A percentile compares a stretch with the other conserved stretches of the same genome.
Conservation (phyloP, 2,797 vertebrate species). For the Malurus splendens region DNA sequence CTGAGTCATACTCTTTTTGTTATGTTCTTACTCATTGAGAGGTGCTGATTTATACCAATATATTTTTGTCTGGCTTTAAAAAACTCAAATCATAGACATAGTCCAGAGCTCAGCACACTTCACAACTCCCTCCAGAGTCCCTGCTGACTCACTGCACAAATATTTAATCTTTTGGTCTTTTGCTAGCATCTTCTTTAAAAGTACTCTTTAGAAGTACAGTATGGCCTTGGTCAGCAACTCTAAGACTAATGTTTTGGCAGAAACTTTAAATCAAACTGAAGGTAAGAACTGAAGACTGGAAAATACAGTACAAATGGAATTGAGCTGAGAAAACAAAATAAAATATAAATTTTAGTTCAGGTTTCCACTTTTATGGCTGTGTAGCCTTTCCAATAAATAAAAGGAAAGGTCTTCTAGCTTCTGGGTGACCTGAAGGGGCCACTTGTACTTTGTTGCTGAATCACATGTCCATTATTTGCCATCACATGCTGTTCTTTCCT, state of each 20-base stretch:
- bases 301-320: neutral
- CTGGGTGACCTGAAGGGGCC: neutral
- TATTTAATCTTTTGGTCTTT: neutral
- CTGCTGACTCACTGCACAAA: neutral
- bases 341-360: neutral
- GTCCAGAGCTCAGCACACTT: neutral
- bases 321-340: neutral
- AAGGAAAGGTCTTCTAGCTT: neutral
- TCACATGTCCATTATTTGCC: neutral
- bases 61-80: neutral
- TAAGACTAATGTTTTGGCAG: neutral
- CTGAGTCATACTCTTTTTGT: neutral
- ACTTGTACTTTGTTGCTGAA: neutral
- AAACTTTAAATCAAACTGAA: neutral
- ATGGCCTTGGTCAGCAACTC: neutral
- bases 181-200: neutral
- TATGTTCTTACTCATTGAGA: neutral
- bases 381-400: neutral
- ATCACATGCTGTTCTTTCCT: neutral
- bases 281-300: neutral
- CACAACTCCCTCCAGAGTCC: neutral
- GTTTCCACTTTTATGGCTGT: neutral
- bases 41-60: neutral
- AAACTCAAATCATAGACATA: neutral
- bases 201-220: neutral